A percentile compares a stretch with the other conserved stretches of the same genome.
These are phyloP conservation scores for Brachylomia viminalis DNA, from an alignment of 2,888 invertebrate genomes.

Conservation along the genomic window DNA sequence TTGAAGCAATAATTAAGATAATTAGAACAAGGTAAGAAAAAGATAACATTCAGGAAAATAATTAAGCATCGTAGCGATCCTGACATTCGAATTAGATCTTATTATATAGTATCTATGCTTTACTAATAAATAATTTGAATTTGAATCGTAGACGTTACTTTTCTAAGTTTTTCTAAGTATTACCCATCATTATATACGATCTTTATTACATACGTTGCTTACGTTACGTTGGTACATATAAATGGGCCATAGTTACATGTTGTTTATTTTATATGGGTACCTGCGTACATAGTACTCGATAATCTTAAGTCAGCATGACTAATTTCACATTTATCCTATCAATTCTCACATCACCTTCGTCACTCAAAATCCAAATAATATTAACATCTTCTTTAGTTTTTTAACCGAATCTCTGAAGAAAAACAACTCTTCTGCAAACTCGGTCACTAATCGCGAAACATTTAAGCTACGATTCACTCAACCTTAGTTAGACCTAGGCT, in stretches of 20 bases:
- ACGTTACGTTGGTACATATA: no score
- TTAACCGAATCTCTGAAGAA: neutral
- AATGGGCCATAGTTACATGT: neutral
- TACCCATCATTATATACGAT: no score
- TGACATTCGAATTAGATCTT: no score
- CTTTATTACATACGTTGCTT: neutral
- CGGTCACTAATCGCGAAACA: conserved; percentile 10
- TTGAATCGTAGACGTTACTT: neutral
- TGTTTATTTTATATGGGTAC: neutral
- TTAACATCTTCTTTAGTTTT: neutral
- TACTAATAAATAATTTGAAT: no score
- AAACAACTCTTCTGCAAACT: conserved; percentile 2
- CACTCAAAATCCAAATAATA: neutral
- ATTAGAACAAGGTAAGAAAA: conserved; percentile 5
- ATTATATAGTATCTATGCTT: no score
- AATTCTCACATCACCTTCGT: neutral
- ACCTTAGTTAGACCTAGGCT: conserved; percentile 9
- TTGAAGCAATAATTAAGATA: neutral
- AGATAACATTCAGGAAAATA: neutral
- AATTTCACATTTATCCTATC: neutral
- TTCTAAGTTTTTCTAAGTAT: conserved; percentile 7
- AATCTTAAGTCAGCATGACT: neutral
- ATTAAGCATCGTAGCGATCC: no score
- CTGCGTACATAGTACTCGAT: neutral
- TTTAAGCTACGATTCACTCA: conserved; percentile 16